A percentile compares a stretch with the other conserved stretches of the same genome.
Evolutionary conservation across 2,113 vertebrate species (phyloP).

Genomic region (Talpa occidentalis): DNA sequence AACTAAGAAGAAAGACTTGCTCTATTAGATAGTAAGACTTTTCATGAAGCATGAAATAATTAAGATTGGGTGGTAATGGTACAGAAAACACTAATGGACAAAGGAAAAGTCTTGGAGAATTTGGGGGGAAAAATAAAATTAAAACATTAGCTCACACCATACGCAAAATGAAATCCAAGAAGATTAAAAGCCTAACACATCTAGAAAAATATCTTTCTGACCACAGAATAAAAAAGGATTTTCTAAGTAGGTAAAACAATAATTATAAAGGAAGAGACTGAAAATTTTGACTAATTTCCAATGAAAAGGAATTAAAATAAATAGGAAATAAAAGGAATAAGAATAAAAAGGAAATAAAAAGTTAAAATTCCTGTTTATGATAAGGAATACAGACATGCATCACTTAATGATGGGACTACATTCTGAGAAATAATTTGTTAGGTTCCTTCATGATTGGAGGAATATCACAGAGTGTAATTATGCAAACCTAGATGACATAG

Average conservation of each 20-base stretch:
- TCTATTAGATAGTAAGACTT: not conserved
- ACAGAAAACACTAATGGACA: not conserved
- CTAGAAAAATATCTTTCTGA: not conserved
- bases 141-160: not conserved
- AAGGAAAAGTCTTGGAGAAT: not conserved
- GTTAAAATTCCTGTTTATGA: not conserved
- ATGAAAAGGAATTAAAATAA: no score
- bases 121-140: not conserved
- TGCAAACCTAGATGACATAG: not conserved
- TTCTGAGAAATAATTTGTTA: not conserved
- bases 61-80: not conserved
- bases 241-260: not conserved
- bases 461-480: no score
- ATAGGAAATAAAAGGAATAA: no score
- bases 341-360: no score
- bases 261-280: not conserved
- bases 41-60: not conserved
- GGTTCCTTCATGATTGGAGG: no score
- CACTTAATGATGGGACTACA: not conserved
- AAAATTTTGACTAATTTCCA: not conserved
- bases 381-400: not conserved
- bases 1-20: not conserved
- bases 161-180: not conserved
- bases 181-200: not conserved
- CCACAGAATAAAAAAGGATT: not conserved